phyloP scores from a whole-genome alignment of 2,888 invertebrate species.

The Campoplex capitator region DNA sequence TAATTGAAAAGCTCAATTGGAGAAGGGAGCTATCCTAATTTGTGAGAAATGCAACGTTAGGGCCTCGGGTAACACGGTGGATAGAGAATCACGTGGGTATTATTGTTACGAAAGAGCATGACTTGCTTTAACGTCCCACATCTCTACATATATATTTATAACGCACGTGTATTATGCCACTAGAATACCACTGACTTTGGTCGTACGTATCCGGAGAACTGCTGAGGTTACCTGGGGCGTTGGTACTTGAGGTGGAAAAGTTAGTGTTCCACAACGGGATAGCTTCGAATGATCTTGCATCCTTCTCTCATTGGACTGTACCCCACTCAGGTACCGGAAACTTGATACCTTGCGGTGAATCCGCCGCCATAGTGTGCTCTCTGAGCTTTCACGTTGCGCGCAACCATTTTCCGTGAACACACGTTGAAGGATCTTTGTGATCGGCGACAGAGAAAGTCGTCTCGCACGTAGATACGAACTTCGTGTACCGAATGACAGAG shows the following conservation, averaged over 20 bases:
- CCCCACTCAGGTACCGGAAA: background rate
- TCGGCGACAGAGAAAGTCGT: too few relatives aligned
- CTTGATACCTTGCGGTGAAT: conserved; percentile 21
- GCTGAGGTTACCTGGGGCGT: conserved; percentile 6
- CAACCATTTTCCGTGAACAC: background rate
- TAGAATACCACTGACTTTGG: conserved; percentile 26
- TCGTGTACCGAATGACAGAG: too few relatives aligned
- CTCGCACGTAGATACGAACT: too few relatives aligned
- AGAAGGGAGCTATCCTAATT: background rate
- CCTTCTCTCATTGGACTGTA: background rate
- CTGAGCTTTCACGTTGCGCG: background rate
- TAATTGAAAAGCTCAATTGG: background rate
- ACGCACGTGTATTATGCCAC: background rate
- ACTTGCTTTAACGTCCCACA: conserved; percentile 13
- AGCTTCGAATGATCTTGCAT: background rate
- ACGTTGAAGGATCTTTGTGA: background rate
- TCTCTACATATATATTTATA: background rate
- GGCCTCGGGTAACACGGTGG: background rate
- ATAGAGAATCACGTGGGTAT: background rate
- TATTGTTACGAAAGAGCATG: conserved; percentile 49
- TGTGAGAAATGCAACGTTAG: background rate
- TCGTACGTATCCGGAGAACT: background rate
- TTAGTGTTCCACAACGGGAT: conserved; percentile 7
- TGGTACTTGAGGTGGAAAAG: conserved; percentile 3
- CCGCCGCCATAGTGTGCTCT: background rate